Conservation (phyloP, 2,113 vertebrate genomes). For the Dasyprocta punctata region DNA sequence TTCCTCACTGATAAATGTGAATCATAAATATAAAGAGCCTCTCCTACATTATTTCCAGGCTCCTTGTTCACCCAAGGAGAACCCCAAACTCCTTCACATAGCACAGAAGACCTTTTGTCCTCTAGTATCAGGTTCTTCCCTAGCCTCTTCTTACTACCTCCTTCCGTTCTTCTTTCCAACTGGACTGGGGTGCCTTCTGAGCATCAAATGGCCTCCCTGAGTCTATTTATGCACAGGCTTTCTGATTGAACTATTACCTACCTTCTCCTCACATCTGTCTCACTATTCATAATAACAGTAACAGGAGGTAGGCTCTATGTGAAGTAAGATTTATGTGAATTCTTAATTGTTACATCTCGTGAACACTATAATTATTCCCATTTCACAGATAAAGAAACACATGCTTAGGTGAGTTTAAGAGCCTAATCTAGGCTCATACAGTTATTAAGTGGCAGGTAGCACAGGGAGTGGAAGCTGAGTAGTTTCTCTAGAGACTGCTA, state of each 20-base stretch:
- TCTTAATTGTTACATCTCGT: conserved; percentile 2
- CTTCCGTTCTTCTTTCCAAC: background rate
- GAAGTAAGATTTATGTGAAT: background rate
- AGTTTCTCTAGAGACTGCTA: background rate
- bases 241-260: background rate
- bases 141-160: background rate
- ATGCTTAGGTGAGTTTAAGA: background rate
- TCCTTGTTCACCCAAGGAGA: background rate
- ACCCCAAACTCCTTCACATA: background rate
- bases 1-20: background rate
- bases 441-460: background rate
- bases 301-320: background rate
- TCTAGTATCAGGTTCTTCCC: background rate
- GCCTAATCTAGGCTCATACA: background rate
- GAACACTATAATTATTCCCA: background rate
- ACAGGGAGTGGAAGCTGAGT: background rate
- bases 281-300: background rate
- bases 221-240: background rate
- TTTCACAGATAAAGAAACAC: conserved; percentile 5
- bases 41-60: background rate
- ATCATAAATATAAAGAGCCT: background rate
- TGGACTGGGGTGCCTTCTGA: background rate
- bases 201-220: background rate
- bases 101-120: background rate
- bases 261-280: background rate